Conservation (phyloP, 2,888 invertebrate genomes). For the Salticus scenicus region DNA sequence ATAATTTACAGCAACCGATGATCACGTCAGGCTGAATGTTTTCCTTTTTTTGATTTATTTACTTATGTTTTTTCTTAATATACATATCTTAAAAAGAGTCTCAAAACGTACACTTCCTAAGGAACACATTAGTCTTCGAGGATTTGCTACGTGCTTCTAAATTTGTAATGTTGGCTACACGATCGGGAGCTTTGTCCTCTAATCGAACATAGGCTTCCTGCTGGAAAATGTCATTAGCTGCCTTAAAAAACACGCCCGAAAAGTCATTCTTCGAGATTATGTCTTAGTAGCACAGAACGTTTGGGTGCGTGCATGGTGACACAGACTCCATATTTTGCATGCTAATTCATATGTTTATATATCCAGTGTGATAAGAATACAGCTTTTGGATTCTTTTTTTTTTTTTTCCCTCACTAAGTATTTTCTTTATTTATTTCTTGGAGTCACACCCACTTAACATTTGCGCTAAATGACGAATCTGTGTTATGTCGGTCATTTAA, state of each 20-base stretch:
- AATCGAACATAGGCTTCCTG: constrained; percentile 11
- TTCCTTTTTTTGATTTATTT: not conserved
- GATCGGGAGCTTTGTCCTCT: not conserved
- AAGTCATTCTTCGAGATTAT: constrained; percentile 6
- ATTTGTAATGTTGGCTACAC: not conserved
- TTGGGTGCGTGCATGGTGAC: constrained; percentile 1
- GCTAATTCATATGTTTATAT: not conserved
- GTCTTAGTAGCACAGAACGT: not conserved
- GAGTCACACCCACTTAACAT: not conserved
- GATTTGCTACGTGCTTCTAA: not conserved
- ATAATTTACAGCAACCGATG: not conserved
- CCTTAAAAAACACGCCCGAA: constrained; percentile 7
- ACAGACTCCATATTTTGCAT: constrained; percentile 2
- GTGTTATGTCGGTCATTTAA: not conserved
- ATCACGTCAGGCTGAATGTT: not conserved
- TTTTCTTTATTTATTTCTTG: too few relatives aligned
- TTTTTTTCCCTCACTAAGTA: too few relatives aligned
- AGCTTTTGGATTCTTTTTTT: not conserved
- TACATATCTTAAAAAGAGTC: not conserved
- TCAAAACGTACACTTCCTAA: not conserved
- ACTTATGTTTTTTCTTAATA: not conserved
- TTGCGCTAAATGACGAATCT: not conserved
- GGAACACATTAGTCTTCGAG: not conserved
- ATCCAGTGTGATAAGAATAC: not conserved
- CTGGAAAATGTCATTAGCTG: constrained; percentile 13